Evolutionary conservation across 2,797 vertebrate genomes (phyloP).

Genomic region (Bufotes viridis): DNA sequence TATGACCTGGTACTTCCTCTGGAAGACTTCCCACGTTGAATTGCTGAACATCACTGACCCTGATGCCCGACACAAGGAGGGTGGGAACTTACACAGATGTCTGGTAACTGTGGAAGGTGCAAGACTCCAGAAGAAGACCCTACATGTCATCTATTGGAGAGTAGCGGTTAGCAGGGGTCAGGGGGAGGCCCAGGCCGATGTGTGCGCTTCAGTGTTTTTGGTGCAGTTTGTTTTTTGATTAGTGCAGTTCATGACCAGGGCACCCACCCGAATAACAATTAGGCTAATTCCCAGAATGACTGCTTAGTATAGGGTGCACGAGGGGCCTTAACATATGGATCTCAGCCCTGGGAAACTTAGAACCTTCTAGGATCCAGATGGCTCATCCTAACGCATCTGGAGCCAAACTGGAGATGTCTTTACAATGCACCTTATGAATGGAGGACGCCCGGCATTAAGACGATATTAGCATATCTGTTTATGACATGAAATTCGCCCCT

Average conservation of each 20-base stretch:
- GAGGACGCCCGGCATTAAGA: not conserved
- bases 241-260: conserved; percentile 74
- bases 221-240: conserved; percentile 75
- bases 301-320: conserved; percentile 67
- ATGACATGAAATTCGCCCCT: not conserved
- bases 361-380: conserved; percentile 68
- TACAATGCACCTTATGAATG: conserved; percentile 15
- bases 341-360: conserved; percentile 64
- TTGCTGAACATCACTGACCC: conserved; percentile 77
- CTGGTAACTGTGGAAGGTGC: conserved; percentile 73
- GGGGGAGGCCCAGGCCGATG: conserved; percentile 69
- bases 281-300: conserved; percentile 70
- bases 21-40: conserved; percentile 80
- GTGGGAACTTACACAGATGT: conserved; percentile 75
- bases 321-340: conserved; percentile 64
- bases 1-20: conserved; percentile 78
- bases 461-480: conserved; percentile 17
- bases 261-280: conserved; percentile 73
- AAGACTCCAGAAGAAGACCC: conserved; percentile 72
- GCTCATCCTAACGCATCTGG: conserved; percentile 66
- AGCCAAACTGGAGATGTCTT: conserved; percentile 65
- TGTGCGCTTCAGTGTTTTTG: conserved; percentile 70
- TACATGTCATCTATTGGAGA: conserved; percentile 78
- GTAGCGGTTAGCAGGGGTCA: conserved; percentile 69
- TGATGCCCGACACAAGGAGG: conserved; percentile 71